Evolutionary conservation across 2,113 vertebrate species (phyloP).

Genomic region (Sinocyclocheilus grahami): DNA sequence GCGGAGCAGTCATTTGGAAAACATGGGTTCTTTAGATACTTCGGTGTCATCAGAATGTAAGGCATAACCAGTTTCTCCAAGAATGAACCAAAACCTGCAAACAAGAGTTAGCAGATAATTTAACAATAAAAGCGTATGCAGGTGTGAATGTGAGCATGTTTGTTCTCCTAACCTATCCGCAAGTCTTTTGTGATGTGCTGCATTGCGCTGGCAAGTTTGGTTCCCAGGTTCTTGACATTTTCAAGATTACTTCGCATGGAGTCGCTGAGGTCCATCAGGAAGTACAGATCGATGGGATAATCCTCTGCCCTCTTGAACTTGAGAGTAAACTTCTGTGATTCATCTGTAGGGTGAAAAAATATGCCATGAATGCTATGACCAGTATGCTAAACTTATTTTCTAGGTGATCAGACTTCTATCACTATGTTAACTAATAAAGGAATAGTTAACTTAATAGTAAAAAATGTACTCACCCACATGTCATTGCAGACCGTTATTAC

Average conservation of each 20-base stretch:
- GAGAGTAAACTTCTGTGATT: constrained; percentile 86
- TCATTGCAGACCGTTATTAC: neutral
- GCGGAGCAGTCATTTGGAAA: constrained; percentile 89
- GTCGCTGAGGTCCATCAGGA: constrained; percentile 95
- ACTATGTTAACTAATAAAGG: neutral
- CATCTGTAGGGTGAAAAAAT: constrained; percentile 75
- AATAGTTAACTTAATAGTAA: neutral
- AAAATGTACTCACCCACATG: neutral
- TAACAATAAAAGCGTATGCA: neutral
- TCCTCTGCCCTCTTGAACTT: constrained; percentile 96
- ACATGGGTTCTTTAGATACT: constrained; percentile 90
- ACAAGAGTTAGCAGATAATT: neutral
- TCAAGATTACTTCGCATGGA: constrained; percentile 96
- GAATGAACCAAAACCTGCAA: constrained; percentile 92
- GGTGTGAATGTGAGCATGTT: neutral
- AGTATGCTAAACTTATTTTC: neutral
- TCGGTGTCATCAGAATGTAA: constrained; percentile 93
- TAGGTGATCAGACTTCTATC: neutral
- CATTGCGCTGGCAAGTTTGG: constrained; percentile 89
- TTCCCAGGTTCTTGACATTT: constrained; percentile 94
- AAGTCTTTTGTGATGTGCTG: constrained; percentile 91
- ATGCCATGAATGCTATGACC: neutral
- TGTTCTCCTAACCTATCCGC: constrained; percentile 82
- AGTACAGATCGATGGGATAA: constrained; percentile 96
- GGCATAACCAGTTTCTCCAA: constrained; percentile 99